A percentile compares a stretch with the other conserved stretches of the same genome.
Conservation (phyloP, 2,797 vertebrate species). For the Rhinophrynus dorsalis region DNA sequence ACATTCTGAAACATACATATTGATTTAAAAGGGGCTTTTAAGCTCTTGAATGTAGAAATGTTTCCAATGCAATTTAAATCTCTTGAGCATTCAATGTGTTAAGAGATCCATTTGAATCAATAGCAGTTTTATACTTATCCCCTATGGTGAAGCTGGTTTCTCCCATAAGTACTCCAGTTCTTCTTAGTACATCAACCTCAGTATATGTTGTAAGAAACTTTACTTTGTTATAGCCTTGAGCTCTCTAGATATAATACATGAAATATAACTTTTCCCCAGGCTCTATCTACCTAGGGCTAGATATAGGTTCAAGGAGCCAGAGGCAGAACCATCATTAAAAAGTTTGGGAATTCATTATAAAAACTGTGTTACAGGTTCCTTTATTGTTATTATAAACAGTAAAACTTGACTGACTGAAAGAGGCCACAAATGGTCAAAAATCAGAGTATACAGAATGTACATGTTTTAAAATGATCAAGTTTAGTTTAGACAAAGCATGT, state of each 20-base stretch:
- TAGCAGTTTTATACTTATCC: too few relatives aligned
- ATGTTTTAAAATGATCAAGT: neutral
- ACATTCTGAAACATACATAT: too few relatives aligned
- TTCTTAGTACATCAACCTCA: too few relatives aligned
- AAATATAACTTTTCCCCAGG: conserved; percentile 28
- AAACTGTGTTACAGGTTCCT: conserved; percentile 18
- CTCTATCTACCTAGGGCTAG: conserved; percentile 28
- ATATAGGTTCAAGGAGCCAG: conserved; percentile 21
- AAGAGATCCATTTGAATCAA: too few relatives aligned
- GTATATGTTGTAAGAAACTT: conserved; percentile 8
- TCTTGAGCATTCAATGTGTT: too few relatives aligned
- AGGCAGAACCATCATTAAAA: conserved; percentile 38
- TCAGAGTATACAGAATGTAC: neutral
- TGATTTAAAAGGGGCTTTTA: too few relatives aligned
- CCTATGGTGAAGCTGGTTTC: too few relatives aligned
- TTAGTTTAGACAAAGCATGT: neutral
- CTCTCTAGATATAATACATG: conserved; percentile 6
- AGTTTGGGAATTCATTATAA: conserved; percentile 27
- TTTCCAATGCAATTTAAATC: too few relatives aligned
- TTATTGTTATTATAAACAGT: conserved; percentile 15
- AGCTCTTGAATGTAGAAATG: too few relatives aligned
- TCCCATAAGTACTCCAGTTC: too few relatives aligned
- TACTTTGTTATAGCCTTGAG: conserved; percentile 23
- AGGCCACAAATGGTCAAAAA: neutral
- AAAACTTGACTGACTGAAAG: neutral